phyloP scores from a whole-genome alignment of 2,113 vertebrate species.

The Syrrhaptes paradoxus region DNA sequence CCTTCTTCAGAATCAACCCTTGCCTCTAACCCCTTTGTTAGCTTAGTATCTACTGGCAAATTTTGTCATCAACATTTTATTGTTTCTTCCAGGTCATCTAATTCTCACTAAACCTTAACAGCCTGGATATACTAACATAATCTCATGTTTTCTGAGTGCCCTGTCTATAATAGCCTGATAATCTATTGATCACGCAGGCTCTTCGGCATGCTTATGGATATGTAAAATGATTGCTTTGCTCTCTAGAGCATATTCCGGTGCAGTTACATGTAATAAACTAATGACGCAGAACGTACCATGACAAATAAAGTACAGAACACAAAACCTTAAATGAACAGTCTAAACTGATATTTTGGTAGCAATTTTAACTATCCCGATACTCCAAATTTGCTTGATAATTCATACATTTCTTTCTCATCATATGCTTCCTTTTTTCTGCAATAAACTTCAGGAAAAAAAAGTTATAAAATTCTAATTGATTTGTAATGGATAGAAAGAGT shows the following conservation, averaged over 20 bases:
- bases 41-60: background rate
- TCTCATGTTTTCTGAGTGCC: background rate
- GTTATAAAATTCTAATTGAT: background rate
- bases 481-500: background rate
- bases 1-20: background rate
- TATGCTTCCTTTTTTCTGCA: background rate
- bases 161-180: background rate
- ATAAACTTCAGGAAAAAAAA: background rate
- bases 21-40: background rate
- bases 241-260: background rate
- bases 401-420: background rate
- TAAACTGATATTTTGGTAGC: background rate
- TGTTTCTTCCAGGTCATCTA: background rate
- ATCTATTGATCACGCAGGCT: background rate
- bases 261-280: background rate
- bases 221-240: background rate
- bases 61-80: background rate
- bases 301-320: background rate
- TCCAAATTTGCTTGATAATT: background rate
- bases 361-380: background rate
- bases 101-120: background rate
- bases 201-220: background rate
- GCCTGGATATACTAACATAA: background rate
- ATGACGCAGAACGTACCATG: background rate
- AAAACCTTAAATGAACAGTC: background rate